Base-by-base conservation (phyloP, 2,113 vertebrate genomes). In the Sapajus apella region DNA sequence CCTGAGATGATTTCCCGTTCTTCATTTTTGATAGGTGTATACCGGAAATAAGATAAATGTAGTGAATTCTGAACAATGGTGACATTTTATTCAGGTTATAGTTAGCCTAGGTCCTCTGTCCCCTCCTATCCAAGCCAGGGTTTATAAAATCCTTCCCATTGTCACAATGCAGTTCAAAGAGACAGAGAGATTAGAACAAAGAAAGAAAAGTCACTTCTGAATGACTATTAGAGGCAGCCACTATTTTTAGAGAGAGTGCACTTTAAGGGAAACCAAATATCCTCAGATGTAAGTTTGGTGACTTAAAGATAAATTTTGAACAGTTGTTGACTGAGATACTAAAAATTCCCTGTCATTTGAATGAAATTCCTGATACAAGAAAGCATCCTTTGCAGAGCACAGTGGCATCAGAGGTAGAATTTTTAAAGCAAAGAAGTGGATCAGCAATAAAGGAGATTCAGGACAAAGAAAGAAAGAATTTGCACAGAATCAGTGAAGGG, bases 241-340 rank as follows among this genome's bases (percentile, higher is more conserved):
- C 58, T 76, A 11, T 96, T 92, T 88, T 94, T 58, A 73, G 76
- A 93, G 23, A 68, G 40, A 82, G 70, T 87, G 17, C 37, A 88
- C 87, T 92, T 85, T 40, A 94, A 92, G 92, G 84, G 58, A 77
- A 95, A 86, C 40, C 58, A 86, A 94, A 88, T 92, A 66, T 85
- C 47, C 76, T 77, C 85, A 64, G 92, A 95, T 96, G 88, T 96
- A 95, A 97, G 87, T 90, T 50, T 96, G 96, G 95, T 96, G 82
- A 95, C 84, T 88, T 95, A 88, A 88, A 97, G 77, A 92, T 90
- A 94, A 96, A 96, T 89, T 83, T 82, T 73, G 94, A 90, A 87
- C 90, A 95, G 73, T 43, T 55, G 94, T 82, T 96, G 94, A 82
- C 43, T 3, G 72, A 90, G 58, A 81, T 68, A 30, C 58, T 75